phyloP scores from a whole-genome alignment of 2,113 vertebrate species.

The Otocyon megalotis region DNA sequence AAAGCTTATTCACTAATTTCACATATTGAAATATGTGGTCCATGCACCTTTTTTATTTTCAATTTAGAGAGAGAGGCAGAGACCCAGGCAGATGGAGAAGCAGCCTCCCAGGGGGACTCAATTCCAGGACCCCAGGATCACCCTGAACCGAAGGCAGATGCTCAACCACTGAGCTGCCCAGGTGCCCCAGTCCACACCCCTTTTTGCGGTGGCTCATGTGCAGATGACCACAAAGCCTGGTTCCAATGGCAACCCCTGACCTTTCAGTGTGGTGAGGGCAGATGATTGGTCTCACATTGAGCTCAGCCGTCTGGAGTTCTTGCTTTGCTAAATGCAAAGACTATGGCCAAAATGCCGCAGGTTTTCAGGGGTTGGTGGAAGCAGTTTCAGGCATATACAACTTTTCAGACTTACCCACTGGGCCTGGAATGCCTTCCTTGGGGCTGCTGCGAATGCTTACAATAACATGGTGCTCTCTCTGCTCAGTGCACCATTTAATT shows the following conservation, averaged over 20 bases:
- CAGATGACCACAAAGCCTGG: neutral
- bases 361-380: neutral
- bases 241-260: constrained; percentile 1
- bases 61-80: too few relatives aligned
- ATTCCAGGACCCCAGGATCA: too few relatives aligned
- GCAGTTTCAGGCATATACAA: neutral
- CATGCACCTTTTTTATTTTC: too few relatives aligned
- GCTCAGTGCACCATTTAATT: constrained; percentile 76
- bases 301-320: neutral
- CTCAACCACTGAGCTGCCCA: too few relatives aligned
- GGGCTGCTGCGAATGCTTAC: constrained; percentile 72
- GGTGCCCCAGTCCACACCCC: neutral
- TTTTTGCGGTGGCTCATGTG: neutral
- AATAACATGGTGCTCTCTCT: constrained; percentile 79
- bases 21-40: neutral
- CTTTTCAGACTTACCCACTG: constrained; percentile 65
- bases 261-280: neutral
- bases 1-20: neutral
- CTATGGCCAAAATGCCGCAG: neutral
- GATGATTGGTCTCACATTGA: neutral
- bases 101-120: too few relatives aligned
- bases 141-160: too few relatives aligned
- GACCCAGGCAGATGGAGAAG: too few relatives aligned
- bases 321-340: constrained; percentile 39
- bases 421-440: constrained; percentile 79